Evolutionary conservation across 2,888 invertebrate genomes (phyloP), one percentile per base, ranked within the genome.

Genomic region (Xestobium rufovillosum): DNA sequence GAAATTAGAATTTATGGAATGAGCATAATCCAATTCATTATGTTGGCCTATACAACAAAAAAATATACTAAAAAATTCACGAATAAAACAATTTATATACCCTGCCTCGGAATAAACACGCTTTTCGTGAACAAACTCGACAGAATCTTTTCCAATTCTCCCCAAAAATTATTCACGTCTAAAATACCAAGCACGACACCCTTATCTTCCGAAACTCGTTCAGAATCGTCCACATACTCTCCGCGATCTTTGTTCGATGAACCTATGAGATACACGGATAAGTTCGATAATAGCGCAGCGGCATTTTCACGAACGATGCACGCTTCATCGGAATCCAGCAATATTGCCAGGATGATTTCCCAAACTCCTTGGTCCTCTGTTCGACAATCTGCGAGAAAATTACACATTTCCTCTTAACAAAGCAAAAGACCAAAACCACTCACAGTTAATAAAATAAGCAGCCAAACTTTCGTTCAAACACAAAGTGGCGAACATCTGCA

Each of bases 261-360:
- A 19, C n/a, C n/a, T 19, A n/a, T 19, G 6, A 19, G 6, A 19
- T 8, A 19, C 6, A 19, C 6, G 14, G 47, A 50, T 29, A 74
- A 56, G 59, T 73, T 72, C 6, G 65, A 61, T 23, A 74, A 56
- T 9, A 73, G 58, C 14, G 65, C 56, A n/a, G 70, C 71, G 8
- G 73, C 72, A 51, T 73, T 69, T 55, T 75, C 75, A 41, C 69
- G 61, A 1, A 74, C 71, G 25, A 74, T 57, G 46, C 66, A 68
- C 1, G 73, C 67, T 55, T 75, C 75, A 16, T 63, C 66, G 40
- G 68, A 60, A 52, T 71, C 65, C 6, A 61, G 48, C n/a, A 68
- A 38, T 36, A 63, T 55, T n/a, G 45, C 41, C 14, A 66, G 44
- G n/a, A 56, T 47, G 11, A 57, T 45, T 36, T 61, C 56, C 59